Evolutionary conservation across 2,797 vertebrate species (phyloP).

Genomic region (Hemibagrus guttatus): DNA sequence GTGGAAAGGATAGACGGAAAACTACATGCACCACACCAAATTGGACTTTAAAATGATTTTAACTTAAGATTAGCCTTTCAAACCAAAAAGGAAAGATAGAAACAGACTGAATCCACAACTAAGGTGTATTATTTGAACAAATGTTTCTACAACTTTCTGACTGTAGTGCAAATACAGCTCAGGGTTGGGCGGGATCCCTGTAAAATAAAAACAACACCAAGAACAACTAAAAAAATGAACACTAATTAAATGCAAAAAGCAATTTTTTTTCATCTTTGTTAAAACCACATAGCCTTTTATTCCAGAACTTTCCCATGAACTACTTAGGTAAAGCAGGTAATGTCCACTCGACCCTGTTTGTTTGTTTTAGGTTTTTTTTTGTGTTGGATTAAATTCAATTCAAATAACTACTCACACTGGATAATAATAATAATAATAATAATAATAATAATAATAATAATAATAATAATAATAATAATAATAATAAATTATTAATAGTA

Average conservation of each 20-base stretch:
- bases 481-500: background rate
- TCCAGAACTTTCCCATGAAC: background rate
- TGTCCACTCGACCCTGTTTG: no score
- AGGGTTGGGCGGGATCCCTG: background rate
- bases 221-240: background rate
- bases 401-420: background rate
- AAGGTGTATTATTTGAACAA: background rate
- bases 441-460: background rate
- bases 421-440: background rate
- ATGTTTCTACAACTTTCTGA: background rate
- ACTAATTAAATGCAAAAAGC: background rate
- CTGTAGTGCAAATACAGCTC: no score
- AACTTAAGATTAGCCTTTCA: background rate
- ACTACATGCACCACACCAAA: background rate
- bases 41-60: background rate
- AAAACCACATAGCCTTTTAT: no score
- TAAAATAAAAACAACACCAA: background rate
- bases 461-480: background rate
- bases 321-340: background rate
- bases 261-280: background rate
- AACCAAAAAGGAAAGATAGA: background rate
- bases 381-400: background rate
- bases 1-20: background rate
- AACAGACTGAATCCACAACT: background rate
- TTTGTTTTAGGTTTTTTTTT: background rate